phyloP scores from a whole-genome alignment of 2,113 vertebrate species.

The Pavo muticus region DNA sequence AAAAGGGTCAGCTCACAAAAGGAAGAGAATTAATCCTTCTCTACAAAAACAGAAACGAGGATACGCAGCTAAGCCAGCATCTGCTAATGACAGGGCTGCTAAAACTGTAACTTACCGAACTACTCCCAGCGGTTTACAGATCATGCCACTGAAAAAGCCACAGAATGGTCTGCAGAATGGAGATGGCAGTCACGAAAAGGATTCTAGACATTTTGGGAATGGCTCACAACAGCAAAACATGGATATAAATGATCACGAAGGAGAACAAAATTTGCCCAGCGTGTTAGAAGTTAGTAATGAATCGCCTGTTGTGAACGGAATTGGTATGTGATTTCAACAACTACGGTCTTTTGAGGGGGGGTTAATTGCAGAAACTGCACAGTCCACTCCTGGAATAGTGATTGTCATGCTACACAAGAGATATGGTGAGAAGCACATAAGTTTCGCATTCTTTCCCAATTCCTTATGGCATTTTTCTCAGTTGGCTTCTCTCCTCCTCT shows the following conservation, averaged over 20 bases:
- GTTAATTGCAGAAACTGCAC: neutral
- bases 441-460: neutral
- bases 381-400: neutral
- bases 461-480: neutral
- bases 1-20: slow-evolving; percentile 85
- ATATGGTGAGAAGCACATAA: neutral
- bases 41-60: slow-evolving; percentile 85
- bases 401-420: neutral
- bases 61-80: slow-evolving; percentile 78
- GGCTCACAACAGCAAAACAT: slow-evolving; percentile 82
- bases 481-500: neutral
- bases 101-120: slow-evolving; percentile 91
- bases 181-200: slow-evolving; percentile 79
- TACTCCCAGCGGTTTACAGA: slow-evolving; percentile 87
- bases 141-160: slow-evolving; percentile 86
- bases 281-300: slow-evolving; percentile 77
- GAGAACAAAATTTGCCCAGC: slow-evolving; percentile 78
- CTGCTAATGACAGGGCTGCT: slow-evolving; percentile 83
- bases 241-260: slow-evolving; percentile 78
- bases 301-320: slow-evolving; percentile 81
- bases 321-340: slow-evolving; percentile 83
- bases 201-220: slow-evolving; percentile 84
- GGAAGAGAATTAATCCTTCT: slow-evolving; percentile 84
- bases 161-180: slow-evolving; percentile 90
- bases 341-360: neutral